Base-by-base conservation (phyloP, 2,113 vertebrate genomes). In the Tonatia bakeri region DNA sequence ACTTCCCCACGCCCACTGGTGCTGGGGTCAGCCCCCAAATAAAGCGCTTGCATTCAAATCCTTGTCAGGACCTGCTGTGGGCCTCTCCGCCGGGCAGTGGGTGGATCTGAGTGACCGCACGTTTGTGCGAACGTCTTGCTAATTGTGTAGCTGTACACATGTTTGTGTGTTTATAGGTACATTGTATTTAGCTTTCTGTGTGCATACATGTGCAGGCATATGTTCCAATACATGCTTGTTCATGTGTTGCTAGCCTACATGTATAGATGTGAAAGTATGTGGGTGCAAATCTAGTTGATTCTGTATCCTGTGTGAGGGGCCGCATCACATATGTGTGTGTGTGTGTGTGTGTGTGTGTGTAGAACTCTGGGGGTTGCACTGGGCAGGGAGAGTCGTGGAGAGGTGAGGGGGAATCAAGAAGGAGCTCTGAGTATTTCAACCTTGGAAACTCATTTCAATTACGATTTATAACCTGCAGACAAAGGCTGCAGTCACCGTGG, bases 381-480 rank as follows among this genome's bases (percentile, higher is more conserved):
- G 65, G 83, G 92, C 1, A 0, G 94, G 70, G 70, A 33, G 72
- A 13, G 45, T 16, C 13, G 59, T 43, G 80, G 69, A 36, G 84
- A 92, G 85, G 80, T 67, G 81, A 85, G 19, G 54, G 87, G 90
- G 73, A 88, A 40, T 77, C 22, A 11, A 28, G 67, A 61, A 82
- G 75, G 84, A 72, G 72, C 89, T 80, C 76, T 92, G 97, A 94
- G 96, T 75, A 97, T 97, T 96, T 97, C 97, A 98, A 96, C 97
- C 97, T 98, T 97, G 98, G 98, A 95, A 98, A 98, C 96, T 96
- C 94, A 96, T 97, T 98, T 97, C 95, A 97, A 93, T 97, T 97
- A 97, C 93, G 94, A 96, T 98, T 98, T 98, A 96, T 97, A 97
- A 97, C 96, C 96, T 84, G 87, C 95, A 77, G 79, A 97, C 97